Percentiles rank a stretch among this genome's conserved stretches.
Evolutionary conservation across 2,888 invertebrate genomes (phyloP).

Genomic region (Erebia aethiops): DNA sequence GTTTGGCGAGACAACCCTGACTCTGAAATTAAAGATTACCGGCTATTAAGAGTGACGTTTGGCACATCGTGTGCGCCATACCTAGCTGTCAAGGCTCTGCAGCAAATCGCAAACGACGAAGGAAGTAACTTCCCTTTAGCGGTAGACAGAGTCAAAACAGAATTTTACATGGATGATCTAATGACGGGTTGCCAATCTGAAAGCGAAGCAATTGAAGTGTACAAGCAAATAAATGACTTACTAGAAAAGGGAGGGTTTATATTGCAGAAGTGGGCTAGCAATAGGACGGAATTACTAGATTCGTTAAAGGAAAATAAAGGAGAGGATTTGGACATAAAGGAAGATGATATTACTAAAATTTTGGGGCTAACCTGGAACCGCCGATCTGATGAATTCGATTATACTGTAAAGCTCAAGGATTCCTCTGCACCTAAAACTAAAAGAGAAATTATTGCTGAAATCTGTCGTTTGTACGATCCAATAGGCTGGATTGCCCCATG

Average conservation of each 20-base stretch:
- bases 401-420: constrained; percentile 40
- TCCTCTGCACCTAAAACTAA: constrained; percentile 45
- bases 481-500: no score
- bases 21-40: background rate
- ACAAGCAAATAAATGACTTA: constrained; percentile 31
- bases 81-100: constrained; percentile 36
- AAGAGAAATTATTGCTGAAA: constrained; percentile 47
- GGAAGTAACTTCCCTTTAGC: constrained; percentile 24
- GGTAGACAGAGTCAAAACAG: background rate
- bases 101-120: constrained; percentile 32
- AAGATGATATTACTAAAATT: constrained; percentile 35
- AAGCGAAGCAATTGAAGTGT: no score
- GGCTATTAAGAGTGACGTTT: constrained; percentile 34
- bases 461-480: constrained; percentile 18
- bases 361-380: constrained; percentile 48
- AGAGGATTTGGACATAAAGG: constrained; percentile 32
- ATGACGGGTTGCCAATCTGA: no score
- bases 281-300: constrained; percentile 33
- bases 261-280: constrained; percentile 44
- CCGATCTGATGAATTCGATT: constrained; percentile 42
- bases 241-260: constrained; percentile 45
- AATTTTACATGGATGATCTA: no score
- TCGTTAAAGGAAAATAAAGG: background rate
- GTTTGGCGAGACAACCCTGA: background rate
- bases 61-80: constrained; percentile 42